phyloP scores from a whole-genome alignment of 1,140 invertebrate species.

The Halictus rubicundus region DNA sequence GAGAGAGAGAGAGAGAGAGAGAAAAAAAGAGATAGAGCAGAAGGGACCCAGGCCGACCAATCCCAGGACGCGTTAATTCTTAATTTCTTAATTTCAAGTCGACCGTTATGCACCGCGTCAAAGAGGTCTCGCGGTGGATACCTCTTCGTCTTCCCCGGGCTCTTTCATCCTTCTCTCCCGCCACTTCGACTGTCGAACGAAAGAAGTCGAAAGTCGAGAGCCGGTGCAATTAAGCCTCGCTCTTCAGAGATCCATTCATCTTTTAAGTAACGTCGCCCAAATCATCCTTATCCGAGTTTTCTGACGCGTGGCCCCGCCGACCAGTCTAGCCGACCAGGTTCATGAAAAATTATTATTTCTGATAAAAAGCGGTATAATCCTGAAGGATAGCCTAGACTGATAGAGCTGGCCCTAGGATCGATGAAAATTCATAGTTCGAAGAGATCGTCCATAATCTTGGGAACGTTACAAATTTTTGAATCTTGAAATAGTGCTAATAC shows the following conservation, averaged over 20 bases:
- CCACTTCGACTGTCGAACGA: constrained; percentile 59
- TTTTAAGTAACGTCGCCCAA: constrained; percentile 73
- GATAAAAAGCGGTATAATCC: too few relatives aligned
- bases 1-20: not conserved
- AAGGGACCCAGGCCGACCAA: constrained; percentile 20
- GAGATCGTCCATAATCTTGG: too few relatives aligned
- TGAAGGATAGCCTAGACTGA: too few relatives aligned
- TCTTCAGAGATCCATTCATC: constrained; percentile 74
- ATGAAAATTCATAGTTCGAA: too few relatives aligned
- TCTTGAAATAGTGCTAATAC: too few relatives aligned
- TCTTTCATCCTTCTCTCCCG: constrained; percentile 51
- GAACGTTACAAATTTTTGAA: too few relatives aligned
- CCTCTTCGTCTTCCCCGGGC: constrained; percentile 34
- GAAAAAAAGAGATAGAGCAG: constrained; percentile 9
- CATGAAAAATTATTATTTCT: not conserved
- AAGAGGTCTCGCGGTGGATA: constrained; percentile 61
- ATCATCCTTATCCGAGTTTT: constrained; percentile 72
- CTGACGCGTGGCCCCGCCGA: constrained; percentile 65
- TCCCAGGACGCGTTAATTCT: constrained; percentile 69
- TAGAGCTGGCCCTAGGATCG: too few relatives aligned
- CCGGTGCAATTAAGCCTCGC: constrained; percentile 74
- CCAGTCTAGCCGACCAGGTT: not conserved
- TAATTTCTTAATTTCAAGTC: constrained; percentile 77
- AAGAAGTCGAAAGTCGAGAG: constrained; percentile 72
- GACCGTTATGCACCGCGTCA: constrained; percentile 68